These are phyloP conservation scores for Thinocorus orbignyianus DNA, from an alignment of 2,113 vertebrate species.

Conservation along the genomic window DNA sequence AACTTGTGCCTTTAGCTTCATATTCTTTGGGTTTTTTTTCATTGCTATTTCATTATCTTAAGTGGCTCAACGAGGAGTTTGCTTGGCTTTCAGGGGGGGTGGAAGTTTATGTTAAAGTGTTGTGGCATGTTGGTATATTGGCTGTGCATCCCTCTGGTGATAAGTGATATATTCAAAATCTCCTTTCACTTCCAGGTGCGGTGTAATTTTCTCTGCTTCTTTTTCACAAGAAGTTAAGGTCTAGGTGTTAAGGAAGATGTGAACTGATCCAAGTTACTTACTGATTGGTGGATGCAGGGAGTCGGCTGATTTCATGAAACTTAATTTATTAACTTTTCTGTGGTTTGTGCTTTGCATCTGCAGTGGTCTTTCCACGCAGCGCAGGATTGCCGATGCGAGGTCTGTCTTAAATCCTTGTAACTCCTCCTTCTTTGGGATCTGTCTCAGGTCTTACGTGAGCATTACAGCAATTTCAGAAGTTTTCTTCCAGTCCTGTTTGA, in stretches of 20 bases:
- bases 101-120: neutral
- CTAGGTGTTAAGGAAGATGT: neutral
- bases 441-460: neutral
- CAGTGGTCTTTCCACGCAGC: rapidly evolving
- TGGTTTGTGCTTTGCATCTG: rapidly evolving
- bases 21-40: neutral
- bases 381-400: neutral
- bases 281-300: neutral
- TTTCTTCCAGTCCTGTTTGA: neutral
- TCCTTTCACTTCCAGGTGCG: neutral
- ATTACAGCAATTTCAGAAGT: neutral
- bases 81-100: neutral
- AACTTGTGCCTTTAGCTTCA: neutral
- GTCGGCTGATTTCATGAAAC: neutral
- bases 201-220: neutral
- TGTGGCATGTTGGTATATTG: neutral
- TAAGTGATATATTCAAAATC: neutral
- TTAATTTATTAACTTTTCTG: neutral
- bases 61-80: neutral
- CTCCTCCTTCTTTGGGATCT: neutral
- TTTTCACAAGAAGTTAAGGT: neutral
- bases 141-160: neutral
- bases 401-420: rapidly evolving
- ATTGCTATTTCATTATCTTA: neutral
- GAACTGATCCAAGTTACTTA: neutral